Percentiles rank a stretch among this genome's conserved stretches.
Conservation (phyloP, 2,888 invertebrate species). For the Lamellibrachia satsuma region DNA sequence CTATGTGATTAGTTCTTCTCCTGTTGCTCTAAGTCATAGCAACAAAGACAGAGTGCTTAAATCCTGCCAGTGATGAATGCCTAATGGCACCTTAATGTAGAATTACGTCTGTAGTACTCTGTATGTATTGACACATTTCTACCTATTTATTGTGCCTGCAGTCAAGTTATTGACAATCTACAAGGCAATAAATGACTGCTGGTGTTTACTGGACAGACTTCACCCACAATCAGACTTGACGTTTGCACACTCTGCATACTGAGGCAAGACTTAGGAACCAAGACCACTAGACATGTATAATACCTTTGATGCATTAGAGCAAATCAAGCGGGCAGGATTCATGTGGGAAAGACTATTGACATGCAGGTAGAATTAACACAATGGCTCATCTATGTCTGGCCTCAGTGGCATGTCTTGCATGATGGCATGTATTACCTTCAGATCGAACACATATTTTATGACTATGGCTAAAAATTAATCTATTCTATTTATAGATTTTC, state of each 20-base stretch:
- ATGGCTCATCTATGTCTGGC: background rate
- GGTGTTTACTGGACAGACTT: no score
- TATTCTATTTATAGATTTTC: no score
- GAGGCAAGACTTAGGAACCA: no score
- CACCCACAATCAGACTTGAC: background rate
- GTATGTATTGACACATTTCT: background rate
- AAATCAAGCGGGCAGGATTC: background rate
- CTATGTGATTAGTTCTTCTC: background rate
- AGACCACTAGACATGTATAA: background rate
- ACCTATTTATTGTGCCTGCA: background rate
- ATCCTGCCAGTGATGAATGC: background rate
- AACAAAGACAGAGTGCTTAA: background rate
- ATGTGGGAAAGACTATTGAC: background rate
- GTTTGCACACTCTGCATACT: no score
- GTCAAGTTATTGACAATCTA: background rate
- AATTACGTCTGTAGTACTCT: background rate
- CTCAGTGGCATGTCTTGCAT: no score
- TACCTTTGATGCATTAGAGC: background rate
- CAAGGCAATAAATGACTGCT: background rate
- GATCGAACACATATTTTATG: no score
- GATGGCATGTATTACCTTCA: no score
- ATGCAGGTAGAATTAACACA: background rate
- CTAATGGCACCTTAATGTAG: slow-evolving; percentile 12
- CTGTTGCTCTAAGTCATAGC: background rate
- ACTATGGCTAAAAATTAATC: no score